A percentile compares a stretch with the other conserved stretches of the same genome.
Conservation (phyloP, 1,140 invertebrate genomes). For the Pygmarrhopalites habei region DNA sequence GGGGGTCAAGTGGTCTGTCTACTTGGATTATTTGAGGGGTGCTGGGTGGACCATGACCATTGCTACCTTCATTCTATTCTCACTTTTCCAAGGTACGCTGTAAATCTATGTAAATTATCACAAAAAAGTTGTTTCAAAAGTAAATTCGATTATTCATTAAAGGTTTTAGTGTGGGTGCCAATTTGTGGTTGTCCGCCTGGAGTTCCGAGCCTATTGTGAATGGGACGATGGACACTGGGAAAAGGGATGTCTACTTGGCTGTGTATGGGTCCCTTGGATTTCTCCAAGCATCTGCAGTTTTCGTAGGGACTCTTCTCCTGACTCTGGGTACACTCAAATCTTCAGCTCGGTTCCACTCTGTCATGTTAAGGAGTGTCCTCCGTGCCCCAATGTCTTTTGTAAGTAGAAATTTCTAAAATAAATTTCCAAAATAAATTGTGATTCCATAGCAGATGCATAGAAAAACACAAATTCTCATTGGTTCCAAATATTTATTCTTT, state of each 20-base stretch:
- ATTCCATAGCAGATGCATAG: no score
- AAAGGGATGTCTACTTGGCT: slow-evolving; percentile 72
- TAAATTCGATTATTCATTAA: no score
- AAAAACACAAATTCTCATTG: no score
- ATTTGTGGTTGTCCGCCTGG: slow-evolving; percentile 87
- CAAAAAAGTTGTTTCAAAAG: no score
- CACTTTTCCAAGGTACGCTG: slow-evolving; percentile 78
- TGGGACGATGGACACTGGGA: slow-evolving; percentile 52
- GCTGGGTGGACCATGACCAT: slow-evolving; percentile 67
- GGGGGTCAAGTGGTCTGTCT: slow-evolving; percentile 80
- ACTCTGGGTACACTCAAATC: slow-evolving; percentile 56
- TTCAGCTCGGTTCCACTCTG: slow-evolving; percentile 55
- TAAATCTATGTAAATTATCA: no score
- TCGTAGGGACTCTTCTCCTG: slow-evolving; percentile 37
- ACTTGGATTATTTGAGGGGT: slow-evolving; percentile 78
- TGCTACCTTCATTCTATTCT: slow-evolving; percentile 70
- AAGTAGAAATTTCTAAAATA: no score
- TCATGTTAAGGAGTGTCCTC: slow-evolving; percentile 56
- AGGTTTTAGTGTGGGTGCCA: slow-evolving; percentile 76
- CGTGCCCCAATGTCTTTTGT: slow-evolving; percentile 57
- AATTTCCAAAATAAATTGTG: no score
- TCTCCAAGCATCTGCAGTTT: slow-evolving; percentile 28
- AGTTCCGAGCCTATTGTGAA: slow-evolving; percentile 58
- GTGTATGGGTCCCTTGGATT: slow-evolving; percentile 79
- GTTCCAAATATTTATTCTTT: no score